phyloP scores from a whole-genome alignment of 2,113 vertebrate species.

The Baryphthengus martii region DNA sequence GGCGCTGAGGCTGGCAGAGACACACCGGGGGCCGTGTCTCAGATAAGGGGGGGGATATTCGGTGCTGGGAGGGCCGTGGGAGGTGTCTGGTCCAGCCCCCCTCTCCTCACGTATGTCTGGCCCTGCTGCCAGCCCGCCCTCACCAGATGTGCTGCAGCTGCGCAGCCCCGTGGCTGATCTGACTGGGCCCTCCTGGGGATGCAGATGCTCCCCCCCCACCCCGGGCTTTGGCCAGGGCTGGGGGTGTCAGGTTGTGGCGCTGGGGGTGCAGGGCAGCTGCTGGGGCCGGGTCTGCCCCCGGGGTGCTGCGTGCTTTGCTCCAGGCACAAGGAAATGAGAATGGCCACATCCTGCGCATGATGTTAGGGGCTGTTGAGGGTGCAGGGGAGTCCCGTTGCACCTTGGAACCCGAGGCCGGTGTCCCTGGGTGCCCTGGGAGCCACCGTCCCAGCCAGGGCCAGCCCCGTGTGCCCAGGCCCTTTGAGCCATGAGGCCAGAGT shows the following conservation, averaged over 20 bases:
- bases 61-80: background rate
- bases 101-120: background rate
- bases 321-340: accelerated
- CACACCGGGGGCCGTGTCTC: background rate
- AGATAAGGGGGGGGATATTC: background rate
- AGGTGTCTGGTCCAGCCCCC: background rate
- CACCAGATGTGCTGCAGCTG: conserved; percentile 43
- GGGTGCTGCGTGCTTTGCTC: background rate
- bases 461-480: background rate
- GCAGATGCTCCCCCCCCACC: background rate
- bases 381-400: background rate
- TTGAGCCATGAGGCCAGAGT: background rate
- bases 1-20: background rate
- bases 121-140: background rate
- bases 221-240: accelerated
- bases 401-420: background rate
- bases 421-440: background rate
- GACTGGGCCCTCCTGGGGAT: background rate
- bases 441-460: too few relatives aligned
- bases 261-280: background rate
- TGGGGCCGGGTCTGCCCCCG: background rate
- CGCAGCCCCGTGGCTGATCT: accelerated
- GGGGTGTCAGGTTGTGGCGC: accelerated
- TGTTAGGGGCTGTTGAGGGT: background rate
- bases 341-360: background rate